Evolutionary conservation across 30 jellyfish, hydroid and myxozoan species (phyloP).

Genomic region (Aurelia aurita): DNA sequence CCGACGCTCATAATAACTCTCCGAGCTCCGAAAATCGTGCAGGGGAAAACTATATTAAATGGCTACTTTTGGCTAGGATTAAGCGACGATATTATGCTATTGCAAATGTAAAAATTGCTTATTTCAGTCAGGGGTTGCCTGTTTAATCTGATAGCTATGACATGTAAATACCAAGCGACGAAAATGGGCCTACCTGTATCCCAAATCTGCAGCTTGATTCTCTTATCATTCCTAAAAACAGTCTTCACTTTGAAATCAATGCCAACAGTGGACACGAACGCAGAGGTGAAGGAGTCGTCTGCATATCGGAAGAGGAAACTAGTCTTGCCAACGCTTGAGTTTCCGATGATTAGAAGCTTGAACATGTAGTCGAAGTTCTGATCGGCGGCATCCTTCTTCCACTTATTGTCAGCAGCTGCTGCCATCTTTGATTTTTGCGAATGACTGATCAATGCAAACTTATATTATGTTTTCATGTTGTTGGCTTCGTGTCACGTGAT

Average conservation of each 20-base stretch:
- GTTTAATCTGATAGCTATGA: too few relatives aligned
- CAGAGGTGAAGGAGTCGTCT: conserved; percentile 98
- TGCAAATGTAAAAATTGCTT: too few relatives aligned
- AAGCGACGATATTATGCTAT: too few relatives aligned
- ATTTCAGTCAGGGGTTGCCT: too few relatives aligned
- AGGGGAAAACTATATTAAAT: too few relatives aligned
- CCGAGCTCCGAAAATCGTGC: too few relatives aligned
- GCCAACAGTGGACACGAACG: conserved; percentile 98
- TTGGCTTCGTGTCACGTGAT: conserved; percentile 36
- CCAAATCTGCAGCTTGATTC: conserved; percentile 98
- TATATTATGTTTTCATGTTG: conserved; percentile 33
- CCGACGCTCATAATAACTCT: too few relatives aligned
- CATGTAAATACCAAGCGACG: too few relatives aligned
- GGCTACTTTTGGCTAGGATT: too few relatives aligned
- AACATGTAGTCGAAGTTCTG: conserved; percentile 98
- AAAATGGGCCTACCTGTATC: conserved; percentile 80
- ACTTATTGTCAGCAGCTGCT: conserved; percentile 92
- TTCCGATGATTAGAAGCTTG: conserved; percentile 89
- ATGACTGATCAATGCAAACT: conserved; percentile 31
- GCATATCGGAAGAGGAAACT: conserved; percentile 95
- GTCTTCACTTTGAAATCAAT: conserved; percentile 97
- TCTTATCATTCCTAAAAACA: conserved; percentile 92
- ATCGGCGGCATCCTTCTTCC: conserved; percentile 99
- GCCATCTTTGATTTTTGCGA: conserved; percentile 78
- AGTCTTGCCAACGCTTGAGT: conserved; percentile 97